Percentiles rank a stretch among this genome's conserved stretches.
These are phyloP conservation scores for Loripinus fragilis DNA, from an alignment of 2,888 invertebrate species.

Conservation along the genomic window DNA sequence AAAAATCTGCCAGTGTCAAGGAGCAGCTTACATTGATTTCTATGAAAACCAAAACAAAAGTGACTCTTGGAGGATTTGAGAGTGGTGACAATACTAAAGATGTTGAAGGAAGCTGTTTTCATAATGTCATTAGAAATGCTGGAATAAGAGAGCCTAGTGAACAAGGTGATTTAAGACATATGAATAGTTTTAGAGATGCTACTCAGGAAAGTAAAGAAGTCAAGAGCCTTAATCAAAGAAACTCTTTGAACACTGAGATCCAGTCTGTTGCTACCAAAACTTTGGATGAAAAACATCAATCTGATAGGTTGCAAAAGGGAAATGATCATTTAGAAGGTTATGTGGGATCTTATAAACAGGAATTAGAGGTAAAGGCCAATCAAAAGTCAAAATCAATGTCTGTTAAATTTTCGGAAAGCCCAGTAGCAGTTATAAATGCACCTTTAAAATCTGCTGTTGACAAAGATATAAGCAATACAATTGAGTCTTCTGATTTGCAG, in stretches of 20 bases:
- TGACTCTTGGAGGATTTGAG: neutral
- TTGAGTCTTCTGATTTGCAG: no score
- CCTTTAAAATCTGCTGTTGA: neutral
- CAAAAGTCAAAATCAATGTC: neutral
- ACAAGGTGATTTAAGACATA: no score
- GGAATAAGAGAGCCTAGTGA: no score
- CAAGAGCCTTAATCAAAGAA: no score
- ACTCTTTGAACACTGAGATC: neutral
- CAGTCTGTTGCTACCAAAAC: neutral
- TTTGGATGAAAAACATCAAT: neutral
- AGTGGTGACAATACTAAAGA: neutral
- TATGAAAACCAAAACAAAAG: no score
- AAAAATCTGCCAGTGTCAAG: no score
- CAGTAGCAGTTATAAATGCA: conserved; percentile 5
- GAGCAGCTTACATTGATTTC: no score
- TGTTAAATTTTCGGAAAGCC: conserved; percentile 17
- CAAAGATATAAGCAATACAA: no score
- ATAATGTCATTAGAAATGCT: no score
- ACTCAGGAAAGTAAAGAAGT: neutral
- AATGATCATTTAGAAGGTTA: neutral
- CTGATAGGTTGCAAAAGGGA: neutral
- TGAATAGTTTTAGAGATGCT: no score
- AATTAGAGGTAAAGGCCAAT: no score
- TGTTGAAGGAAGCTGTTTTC: no score
- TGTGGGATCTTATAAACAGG: neutral